Evolutionary conservation across 2,888 invertebrate species (phyloP), one percentile per base, ranked within the genome.

Genomic region (Tricholauxania praeusta): DNA sequence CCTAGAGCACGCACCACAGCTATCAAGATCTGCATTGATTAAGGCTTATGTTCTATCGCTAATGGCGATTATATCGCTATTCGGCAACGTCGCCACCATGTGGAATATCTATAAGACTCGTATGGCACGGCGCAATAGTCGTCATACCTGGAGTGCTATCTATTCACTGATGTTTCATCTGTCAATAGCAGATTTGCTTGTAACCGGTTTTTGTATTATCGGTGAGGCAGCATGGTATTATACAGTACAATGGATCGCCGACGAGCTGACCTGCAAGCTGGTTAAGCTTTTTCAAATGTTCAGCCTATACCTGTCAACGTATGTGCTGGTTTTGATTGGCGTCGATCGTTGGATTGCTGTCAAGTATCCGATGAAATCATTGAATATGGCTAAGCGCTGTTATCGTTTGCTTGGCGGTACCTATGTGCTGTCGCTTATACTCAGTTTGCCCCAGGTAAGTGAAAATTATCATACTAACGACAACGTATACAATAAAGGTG

Each of bases 271-370:
- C 59, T 96, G 96, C 86, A 95, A 95, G 87, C 78, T 94, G 70
- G 92, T 95, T 81, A 96, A 95, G 85, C 93, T 92, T 79, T 88
- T 93, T 64, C 94, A 95, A 87, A 93, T 94, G 91, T 94, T 94
- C 82, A 92, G 94, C 67, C 88, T 96, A 69, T 94, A 95, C 83
- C 87, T 95, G 76, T 95, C 95, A 74, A 95, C 95, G 0, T 95
- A 94, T 85, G 91, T 95, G 55, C 88, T 95, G 32, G 95, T 95
- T 49, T 89, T 95, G 62, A 95, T 96, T 80, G 94, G 94, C 14
- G 90, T 95, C 60, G 95, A 96, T 82, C 89, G 95, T 71, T 94
- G 94, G 89, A 90, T 93, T 64, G 93, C 93, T 1, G 94, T 95
- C 14, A 91, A 93, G 79, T 94, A 94, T 85, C 95, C 95, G 0